Base-by-base conservation (phyloP, 2,797 vertebrate genomes). In the Rhinatrema bivittatum region DNA sequence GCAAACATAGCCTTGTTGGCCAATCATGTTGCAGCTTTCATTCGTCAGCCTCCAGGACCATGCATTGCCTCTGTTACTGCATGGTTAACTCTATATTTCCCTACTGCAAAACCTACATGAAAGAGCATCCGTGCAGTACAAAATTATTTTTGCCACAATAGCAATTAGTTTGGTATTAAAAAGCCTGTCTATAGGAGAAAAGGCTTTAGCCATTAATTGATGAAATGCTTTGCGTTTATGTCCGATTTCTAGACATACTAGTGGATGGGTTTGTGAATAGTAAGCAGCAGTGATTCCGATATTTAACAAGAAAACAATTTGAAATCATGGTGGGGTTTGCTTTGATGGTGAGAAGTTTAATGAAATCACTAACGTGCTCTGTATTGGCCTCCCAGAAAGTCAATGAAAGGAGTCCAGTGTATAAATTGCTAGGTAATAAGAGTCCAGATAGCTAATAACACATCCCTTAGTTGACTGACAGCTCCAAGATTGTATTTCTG, bases 401-500 rank as follows among this genome's bases (percentile, higher is more conserved):
- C 48, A 36, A 25, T 65, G 47, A 50, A 53, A 60, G 45, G 56
- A 53, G 30, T 14, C 32, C 36, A 25, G 32, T 41, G 48, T 63
- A 44, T 45, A 29, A 60, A 44, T 34, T 10, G 24, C 37, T 42
- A 45, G 56, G 32, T 56, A 67, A 65, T 60, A 21, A 16, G 44
- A 64, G 44, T 60, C 56, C 55, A 59, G 50, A 49, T 36, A 46
- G 41, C 42, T 74, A 66, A 70, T 65, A 54, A 51, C 47, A 53
- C 69, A 49, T 43, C 71, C 36, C 50, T 60, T 62, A 63, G 36
- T 56, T 56, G 68, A 63, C 56, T 70, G 65, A 63, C 57, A 70
- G 44, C 36, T 67, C 74, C 43, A 62, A 65, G 78, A 78, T 60
- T 57, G 53, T 73, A 59, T 65, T 54, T 66, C 53, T 62, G 39